Percentiles rank a stretch among this genome's conserved stretches.
phyloP scores from a whole-genome alignment of 1,140 invertebrate genomes.

The Brevipalpus yothersi region DNA sequence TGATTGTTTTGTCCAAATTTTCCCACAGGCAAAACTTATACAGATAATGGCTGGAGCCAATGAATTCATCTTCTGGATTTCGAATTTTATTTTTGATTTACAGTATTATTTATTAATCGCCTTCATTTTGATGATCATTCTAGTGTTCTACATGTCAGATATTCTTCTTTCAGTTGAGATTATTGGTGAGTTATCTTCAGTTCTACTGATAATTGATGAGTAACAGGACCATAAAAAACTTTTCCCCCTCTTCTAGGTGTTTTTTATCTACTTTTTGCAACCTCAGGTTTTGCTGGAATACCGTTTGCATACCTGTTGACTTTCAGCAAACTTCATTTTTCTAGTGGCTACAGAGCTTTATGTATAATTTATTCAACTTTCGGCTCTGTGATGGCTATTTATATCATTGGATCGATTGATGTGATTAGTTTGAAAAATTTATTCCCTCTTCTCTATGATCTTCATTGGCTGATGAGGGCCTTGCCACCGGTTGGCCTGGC shows the following conservation, averaged over 20 bases:
- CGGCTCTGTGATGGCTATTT: too few species aligned
- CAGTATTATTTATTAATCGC: slow-evolving; percentile 8
- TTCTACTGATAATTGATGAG: background rate
- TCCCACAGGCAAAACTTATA: slow-evolving; percentile 13
- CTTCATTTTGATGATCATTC: slow-evolving; percentile 1
- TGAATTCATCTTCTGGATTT: slow-evolving; percentile 8
- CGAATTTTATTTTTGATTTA: slow-evolving; percentile 11
- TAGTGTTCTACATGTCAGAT: background rate
- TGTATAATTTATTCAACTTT: too few species aligned
- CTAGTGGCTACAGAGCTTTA: too few species aligned
- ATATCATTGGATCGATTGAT: too few species aligned
- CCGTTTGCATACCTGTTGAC: too few species aligned
- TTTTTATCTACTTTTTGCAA: too few species aligned
- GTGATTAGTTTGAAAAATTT: too few species aligned
- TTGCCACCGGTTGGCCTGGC: too few species aligned
- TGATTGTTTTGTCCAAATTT: slow-evolving; percentile 8
- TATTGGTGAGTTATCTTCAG: background rate
- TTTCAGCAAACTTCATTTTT: too few species aligned
- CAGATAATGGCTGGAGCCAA: slow-evolving; percentile 13
- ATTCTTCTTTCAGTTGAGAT: background rate
- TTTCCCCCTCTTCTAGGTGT: background rate
- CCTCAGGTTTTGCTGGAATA: too few species aligned
- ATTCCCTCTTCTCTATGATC: too few species aligned
- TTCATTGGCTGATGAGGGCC: too few species aligned
- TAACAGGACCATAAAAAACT: background rate